Conservation (phyloP, 2,113 vertebrate genomes). For the Hipposideros armiger region DNA sequence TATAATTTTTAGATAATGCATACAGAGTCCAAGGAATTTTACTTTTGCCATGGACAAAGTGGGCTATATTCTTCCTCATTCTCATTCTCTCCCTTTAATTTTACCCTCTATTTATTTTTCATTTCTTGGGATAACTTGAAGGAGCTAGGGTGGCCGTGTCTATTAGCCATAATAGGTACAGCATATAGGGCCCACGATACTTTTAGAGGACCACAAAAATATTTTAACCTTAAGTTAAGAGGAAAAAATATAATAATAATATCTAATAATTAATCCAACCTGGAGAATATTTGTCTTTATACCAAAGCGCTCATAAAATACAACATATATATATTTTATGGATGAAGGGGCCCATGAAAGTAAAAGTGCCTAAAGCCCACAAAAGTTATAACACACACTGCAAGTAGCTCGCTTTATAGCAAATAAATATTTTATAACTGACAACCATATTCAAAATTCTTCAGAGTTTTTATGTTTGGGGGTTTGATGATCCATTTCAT, state of each 20-base stretch:
- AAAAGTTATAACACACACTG: background rate
- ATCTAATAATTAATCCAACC: conserved; percentile 2
- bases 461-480: background rate
- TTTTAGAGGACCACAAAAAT: background rate
- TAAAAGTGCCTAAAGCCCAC: background rate
- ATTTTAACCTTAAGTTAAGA: background rate
- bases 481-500: background rate
- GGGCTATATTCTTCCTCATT: background rate
- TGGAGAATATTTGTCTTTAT: background rate
- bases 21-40: background rate
- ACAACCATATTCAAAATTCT: background rate
- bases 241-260: background rate
- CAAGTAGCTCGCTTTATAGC: background rate
- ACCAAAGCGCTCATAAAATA: background rate
- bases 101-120: background rate
- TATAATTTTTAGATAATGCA: background rate
- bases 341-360: background rate
- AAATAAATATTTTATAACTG: background rate
- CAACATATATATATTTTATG: background rate
- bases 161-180: background rate
- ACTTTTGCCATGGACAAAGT: background rate
- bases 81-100: background rate
- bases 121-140: conserved; percentile 7
- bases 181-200: background rate
- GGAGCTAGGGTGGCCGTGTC: background rate